Evolutionary conservation across 2,797 vertebrate genomes (phyloP), one percentile per base, ranked within the genome.

Genomic region (Diglossa cyanea): DNA sequence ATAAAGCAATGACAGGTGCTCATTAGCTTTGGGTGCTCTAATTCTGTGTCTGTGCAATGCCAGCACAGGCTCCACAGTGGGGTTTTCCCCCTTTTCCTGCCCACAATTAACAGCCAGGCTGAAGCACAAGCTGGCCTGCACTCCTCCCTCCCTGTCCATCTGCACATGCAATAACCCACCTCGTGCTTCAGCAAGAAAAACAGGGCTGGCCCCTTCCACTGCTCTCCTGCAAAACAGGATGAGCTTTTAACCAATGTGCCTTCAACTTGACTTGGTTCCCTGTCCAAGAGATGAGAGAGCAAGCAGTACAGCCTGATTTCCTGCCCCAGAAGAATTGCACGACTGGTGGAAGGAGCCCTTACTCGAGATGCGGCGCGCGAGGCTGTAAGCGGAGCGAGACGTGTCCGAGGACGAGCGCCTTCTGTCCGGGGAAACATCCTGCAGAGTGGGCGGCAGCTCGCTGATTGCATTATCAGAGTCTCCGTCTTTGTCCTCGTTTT

Each of bases 311-410:
- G 55, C 40, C 61, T 79, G 83, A 57, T 78, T 77, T 95, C 76
- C 58, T 70, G 39, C 70, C 86, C 78, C 72, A 50, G 33, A 80
- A 58, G 68, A 86, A 77, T 48, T 21, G 33, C 74, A 48, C 66
- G 55, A 50, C 13, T 6, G 83, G 13, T 79, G 80, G 77, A 65
- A 78, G 39, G 79, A 72, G 71, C 7, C 73, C 98, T 97, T 97
- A 99, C 98, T 98, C 54, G 98, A 98, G 85, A 99, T 97, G 53
- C 98, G 97, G 57, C 98, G 98, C 2, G 98, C 98, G 95, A 98
- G 97, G 97, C 98, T 98, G 96, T 98, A 98, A 7, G 98, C 97
- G 86, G 98, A 99, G 78, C 98, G 98, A 19, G 98, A 98, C 5
- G 98, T 97, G 89, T 99, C 98, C 2, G 98, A 98, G 13, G 97